Evolutionary conservation across 2,888 invertebrate genomes (phyloP).

Genomic region (Enchytraeus crypticus): DNA sequence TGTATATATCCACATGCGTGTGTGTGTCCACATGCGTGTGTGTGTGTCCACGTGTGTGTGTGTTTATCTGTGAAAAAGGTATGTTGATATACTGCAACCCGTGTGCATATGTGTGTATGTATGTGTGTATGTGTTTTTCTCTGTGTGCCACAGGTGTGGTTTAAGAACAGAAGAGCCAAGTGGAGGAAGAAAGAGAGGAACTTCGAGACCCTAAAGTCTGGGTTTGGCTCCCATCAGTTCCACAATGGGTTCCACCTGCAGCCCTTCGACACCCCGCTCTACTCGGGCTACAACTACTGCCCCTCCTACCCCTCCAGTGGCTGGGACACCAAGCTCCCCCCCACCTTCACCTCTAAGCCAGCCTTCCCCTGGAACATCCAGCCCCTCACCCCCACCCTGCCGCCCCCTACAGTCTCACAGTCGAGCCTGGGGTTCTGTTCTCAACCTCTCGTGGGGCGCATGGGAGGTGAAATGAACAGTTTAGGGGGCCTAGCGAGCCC

Average conservation of each 20-base stretch:
- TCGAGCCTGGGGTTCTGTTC: too few species aligned
- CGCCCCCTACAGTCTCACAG: neutral
- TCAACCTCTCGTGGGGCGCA: too few species aligned
- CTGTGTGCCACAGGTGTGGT: constrained; percentile 51
- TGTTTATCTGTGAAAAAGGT: neutral
- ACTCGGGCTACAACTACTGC: constrained; percentile 86
- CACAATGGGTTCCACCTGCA: constrained; percentile 82
- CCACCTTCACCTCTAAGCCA: constrained; percentile 23
- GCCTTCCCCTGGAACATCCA: neutral
- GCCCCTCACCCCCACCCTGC: constrained; percentile 9
- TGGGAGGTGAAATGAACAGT: constrained; percentile 32
- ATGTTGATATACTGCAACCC: too few species aligned
- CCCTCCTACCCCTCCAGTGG: constrained; percentile 64
- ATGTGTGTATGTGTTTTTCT: too few species aligned
- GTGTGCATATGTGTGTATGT: too few species aligned
- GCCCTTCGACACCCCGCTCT: constrained; percentile 83
- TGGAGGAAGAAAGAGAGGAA: constrained; percentile 49
- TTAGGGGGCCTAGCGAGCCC: constrained; percentile 32
- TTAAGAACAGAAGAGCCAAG: constrained; percentile 48
- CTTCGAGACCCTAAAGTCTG: constrained; percentile 62
- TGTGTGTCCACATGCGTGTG: neutral
- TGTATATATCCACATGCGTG: too few species aligned
- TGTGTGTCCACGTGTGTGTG: neutral
- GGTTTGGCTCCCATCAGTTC: constrained; percentile 68
- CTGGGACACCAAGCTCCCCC: constrained; percentile 54